Conservation (phyloP, 2,888 invertebrate genomes). For the Erannis defoliaria region DNA sequence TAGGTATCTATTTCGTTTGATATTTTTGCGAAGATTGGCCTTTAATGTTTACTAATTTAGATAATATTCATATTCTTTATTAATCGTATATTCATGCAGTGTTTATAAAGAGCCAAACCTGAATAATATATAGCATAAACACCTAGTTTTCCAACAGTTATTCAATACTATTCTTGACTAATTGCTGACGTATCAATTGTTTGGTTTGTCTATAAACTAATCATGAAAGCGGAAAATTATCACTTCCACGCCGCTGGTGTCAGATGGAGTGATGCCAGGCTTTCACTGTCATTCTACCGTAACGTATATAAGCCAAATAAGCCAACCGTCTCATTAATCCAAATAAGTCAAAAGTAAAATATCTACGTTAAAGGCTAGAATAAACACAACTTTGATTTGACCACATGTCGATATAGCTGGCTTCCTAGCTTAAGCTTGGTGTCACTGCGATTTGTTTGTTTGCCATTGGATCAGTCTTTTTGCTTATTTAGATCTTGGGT, state of each 20-base stretch:
- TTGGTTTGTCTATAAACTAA: conserved; percentile 49
- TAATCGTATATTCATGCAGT: too few relatives aligned
- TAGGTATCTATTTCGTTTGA: background rate
- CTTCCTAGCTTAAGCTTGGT: background rate
- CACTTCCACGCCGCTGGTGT: conserved; percentile 56
- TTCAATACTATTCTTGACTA: conserved; percentile 31
- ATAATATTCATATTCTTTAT: too few relatives aligned
- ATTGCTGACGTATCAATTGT: conserved; percentile 45
- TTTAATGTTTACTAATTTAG: background rate
- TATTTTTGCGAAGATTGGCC: background rate
- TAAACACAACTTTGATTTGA: background rate
- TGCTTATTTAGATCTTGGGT: background rate
- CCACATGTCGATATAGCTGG: background rate
- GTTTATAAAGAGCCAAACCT: background rate
- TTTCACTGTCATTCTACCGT: conserved; percentile 17
- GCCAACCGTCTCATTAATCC: background rate
- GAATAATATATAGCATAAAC: background rate
- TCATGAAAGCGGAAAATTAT: conserved; percentile 73
- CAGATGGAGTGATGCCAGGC: conserved; percentile 74
- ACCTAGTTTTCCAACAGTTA: conserved; percentile 11
- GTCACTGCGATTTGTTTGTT: background rate
- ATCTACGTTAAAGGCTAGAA: background rate
- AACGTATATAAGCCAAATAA: background rate
- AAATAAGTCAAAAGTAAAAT: background rate
- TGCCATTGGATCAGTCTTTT: too few relatives aligned